Conservation (phyloP, 1,140 invertebrate genomes). For the Ceratina japonica region DNA sequence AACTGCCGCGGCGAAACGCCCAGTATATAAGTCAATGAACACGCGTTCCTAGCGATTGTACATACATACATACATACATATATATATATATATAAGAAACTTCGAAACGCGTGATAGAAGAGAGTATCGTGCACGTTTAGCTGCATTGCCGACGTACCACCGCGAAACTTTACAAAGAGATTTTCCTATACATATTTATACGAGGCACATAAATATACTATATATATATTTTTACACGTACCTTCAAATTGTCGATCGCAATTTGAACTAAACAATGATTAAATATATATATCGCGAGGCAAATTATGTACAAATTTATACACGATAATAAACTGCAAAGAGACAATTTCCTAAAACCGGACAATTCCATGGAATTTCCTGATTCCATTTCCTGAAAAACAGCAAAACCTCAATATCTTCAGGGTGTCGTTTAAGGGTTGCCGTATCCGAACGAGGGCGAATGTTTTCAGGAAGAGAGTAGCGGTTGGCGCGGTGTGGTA, state of each 20-base stretch:
- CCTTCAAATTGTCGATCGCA: conserved; percentile 28
- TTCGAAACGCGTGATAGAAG: conserved; percentile 8
- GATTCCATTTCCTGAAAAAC: too few relatives aligned
- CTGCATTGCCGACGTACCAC: conserved; percentile 29
- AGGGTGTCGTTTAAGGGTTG: too few relatives aligned
- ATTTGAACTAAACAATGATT: conserved; percentile 8
- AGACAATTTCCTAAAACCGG: too few relatives aligned
- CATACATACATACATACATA: too few relatives aligned
- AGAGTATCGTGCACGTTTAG: conserved; percentile 44
- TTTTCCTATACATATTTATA: conserved; percentile 58
- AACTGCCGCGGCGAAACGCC: conserved; percentile 66
- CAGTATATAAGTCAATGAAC: conserved; percentile 54
- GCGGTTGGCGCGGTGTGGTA: conserved; percentile 71
- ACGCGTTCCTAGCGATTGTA: neutral
- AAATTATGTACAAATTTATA: conserved; percentile 49
- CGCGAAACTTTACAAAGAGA: conserved; percentile 50
- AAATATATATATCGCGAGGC: neutral
- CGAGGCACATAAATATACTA: conserved; percentile 61
- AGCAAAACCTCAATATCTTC: too few relatives aligned
- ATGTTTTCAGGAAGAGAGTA: conserved; percentile 74
- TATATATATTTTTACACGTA: conserved; percentile 63
- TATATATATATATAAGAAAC: too few relatives aligned
- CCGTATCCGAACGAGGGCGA: conserved; percentile 48
- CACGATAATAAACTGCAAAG: conserved; percentile 28
- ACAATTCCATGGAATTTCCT: too few relatives aligned